phyloP scores from a whole-genome alignment of 2,113 vertebrate genomes.

The Gorsachius goisagi region DNA sequence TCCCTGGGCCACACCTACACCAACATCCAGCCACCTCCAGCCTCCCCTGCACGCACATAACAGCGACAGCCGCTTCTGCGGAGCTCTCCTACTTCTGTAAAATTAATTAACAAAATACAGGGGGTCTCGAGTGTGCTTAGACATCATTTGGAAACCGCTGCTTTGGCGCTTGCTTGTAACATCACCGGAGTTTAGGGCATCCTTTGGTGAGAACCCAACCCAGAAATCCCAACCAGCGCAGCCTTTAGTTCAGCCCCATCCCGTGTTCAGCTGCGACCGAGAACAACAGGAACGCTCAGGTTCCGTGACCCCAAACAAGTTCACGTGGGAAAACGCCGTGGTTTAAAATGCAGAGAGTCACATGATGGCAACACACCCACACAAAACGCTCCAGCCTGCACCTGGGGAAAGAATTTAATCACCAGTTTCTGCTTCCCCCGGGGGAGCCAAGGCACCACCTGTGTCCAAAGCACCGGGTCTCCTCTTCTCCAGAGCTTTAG shows the following conservation, averaged over 20 bases:
- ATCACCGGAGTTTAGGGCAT: neutral
- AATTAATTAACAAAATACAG: neutral
- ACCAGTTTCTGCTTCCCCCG: neutral
- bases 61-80: neutral
- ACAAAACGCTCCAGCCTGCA: neutral
- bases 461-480: neutral
- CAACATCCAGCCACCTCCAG: neutral
- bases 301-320: neutral
- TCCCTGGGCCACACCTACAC: neutral
- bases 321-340: neutral
- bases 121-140: neutral
- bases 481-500: neutral
- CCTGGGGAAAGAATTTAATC: neutral
- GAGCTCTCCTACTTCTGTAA: neutral
- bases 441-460: neutral
- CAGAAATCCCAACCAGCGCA: neutral
- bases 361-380: neutral
- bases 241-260: neutral
- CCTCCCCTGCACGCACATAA: neutral
- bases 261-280: fast-evolving
- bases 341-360: neutral
- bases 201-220: neutral
- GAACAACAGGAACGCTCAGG: neutral
- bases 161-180: fast-evolving
- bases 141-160: neutral